phyloP scores from a whole-genome alignment of 2,113 vertebrate species.

The Mixornis gularis region DNA sequence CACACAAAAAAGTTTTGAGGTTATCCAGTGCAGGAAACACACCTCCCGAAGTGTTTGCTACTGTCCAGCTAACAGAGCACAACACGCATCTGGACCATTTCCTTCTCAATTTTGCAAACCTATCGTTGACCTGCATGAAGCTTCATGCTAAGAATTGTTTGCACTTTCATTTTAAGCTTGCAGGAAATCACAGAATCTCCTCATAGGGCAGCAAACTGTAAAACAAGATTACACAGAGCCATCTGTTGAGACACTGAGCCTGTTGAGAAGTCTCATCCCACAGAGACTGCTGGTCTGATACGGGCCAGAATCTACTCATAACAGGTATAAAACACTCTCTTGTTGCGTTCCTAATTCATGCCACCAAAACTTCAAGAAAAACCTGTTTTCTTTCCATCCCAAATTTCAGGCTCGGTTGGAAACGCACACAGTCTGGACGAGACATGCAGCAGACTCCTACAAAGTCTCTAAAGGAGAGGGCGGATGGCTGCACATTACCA shows the following conservation, averaged over 20 bases:
- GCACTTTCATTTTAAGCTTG: background rate
- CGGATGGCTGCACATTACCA: fast-evolving
- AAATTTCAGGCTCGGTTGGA: background rate
- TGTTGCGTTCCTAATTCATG: fast-evolving
- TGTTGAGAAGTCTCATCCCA: background rate
- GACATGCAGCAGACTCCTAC: no score
- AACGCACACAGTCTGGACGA: fast-evolving
- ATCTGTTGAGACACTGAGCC: background rate
- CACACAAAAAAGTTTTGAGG: background rate
- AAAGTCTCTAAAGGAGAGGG: background rate
- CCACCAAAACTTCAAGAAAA: background rate
- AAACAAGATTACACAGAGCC: background rate
- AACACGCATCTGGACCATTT: fast-evolving
- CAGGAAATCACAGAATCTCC: background rate
- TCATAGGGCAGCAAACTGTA: background rate
- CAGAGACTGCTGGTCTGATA: background rate
- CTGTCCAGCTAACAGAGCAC: background rate
- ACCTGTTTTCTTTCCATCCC: background rate
- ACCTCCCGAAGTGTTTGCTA: background rate
- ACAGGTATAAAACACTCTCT: background rate
- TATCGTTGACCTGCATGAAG: fast-evolving
- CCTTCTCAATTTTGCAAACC: background rate
- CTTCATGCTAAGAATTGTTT: background rate
- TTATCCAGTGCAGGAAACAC: background rate
- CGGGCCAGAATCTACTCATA: fast-evolving